Conservation (phyloP, 2,888 invertebrate genomes). For the Chymomyza fuscimana region DNA sequence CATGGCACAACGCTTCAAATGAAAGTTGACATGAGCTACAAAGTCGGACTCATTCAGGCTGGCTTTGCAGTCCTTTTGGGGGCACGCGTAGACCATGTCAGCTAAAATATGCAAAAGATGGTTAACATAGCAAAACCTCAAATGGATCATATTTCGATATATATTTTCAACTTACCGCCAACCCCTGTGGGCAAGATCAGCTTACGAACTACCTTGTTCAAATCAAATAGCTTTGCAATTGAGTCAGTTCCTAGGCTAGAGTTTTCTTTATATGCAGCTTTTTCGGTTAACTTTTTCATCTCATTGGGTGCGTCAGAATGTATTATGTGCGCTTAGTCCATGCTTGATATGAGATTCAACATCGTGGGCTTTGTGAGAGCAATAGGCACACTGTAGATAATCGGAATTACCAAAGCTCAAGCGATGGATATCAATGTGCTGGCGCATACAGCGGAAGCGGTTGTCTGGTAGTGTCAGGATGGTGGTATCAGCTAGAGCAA, state of each 20-base stretch:
- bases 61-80: conserved; percentile 54
- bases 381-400: conserved; percentile 69
- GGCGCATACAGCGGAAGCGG: too few species aligned
- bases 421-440: conserved; percentile 70
- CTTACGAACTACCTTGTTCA: conserved; percentile 9
- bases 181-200: conserved; percentile 36
- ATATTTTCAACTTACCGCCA: conserved; percentile 41
- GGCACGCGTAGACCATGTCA: conserved; percentile 63
- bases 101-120: conserved; percentile 40
- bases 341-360: conserved; percentile 67
- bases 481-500: too few species aligned
- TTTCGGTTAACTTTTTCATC: background rate
- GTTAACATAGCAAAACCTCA: background rate
- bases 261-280: background rate
- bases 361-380: conserved; percentile 51
- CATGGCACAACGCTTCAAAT: conserved; percentile 44
- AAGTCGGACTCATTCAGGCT: conserved; percentile 54
- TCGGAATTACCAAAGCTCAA: conserved; percentile 51
- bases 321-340: conserved; percentile 54
- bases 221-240: background rate
- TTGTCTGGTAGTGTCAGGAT: too few species aligned
- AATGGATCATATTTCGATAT: background rate
- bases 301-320: conserved; percentile 19
- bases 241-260: background rate
- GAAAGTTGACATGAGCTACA: conserved; percentile 62